Evolutionary conservation across 2,888 invertebrate genomes (phyloP), one percentile per base, ranked within the genome.

Genomic region (Odontocerum albicorne): DNA sequence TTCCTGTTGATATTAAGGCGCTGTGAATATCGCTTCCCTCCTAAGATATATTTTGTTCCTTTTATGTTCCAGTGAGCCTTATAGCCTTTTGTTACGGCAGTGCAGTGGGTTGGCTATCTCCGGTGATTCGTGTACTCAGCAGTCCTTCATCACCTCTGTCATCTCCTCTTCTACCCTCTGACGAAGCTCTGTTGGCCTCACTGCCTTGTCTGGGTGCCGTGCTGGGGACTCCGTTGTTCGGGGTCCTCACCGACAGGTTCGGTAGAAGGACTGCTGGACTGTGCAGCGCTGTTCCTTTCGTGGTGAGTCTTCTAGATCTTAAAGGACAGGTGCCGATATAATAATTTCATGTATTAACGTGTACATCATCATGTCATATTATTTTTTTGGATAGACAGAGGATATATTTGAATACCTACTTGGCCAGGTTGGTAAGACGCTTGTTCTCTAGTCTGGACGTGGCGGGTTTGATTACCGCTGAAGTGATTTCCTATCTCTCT

Each of bases 101-200:
- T 70, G 70, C 79, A 55, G 73, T 79, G 66, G 82, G 81, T 1
- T 83, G 81, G 80, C 75, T 80, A 62, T 81, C 83, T 0, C 81
- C 82, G 2, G 79, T 80, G 70, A 74, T 81, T 1, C 77, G 79
- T 0, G 68, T 78, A 19, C 72, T 82, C 12, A 72, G 79, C 62
- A 69, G 74, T 1, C 63, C 67, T 12, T 63, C 67, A 13, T 75
- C 79, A 0, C 79, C 80, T 0, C 72, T 79, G 0, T 77, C 76
- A 1, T 70, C 72, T 16, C 73, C 76, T 0, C 71, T 83, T 63
- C 70, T 72, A 1, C 72, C 77, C 57, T 74, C 78, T 39, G 74
- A 75, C 36, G 73, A 79, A 17, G 78, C 81, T 15, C 81, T 81
- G 79, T 74, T 83, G 70, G 81, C 79, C 0, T 79, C 82, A 1